Evolutionary conservation across 2,113 vertebrate species (phyloP).

Genomic region (Cavia aperea): DNA sequence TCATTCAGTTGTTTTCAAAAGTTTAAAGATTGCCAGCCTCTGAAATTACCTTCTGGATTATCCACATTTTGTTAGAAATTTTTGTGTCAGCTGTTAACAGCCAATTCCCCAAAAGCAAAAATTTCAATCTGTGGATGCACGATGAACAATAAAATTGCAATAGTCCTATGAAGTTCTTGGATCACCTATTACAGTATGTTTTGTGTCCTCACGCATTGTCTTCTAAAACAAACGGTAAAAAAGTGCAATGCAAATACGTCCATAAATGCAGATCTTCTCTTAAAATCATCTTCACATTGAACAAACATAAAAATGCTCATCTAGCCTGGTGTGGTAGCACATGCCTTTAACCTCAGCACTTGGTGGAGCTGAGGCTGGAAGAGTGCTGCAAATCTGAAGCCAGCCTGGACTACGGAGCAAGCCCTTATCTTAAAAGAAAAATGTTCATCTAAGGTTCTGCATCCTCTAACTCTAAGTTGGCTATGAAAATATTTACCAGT

Average conservation of each 20-base stretch:
- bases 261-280: neutral
- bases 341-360: neutral
- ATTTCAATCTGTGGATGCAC: neutral
- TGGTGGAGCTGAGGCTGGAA: neutral
- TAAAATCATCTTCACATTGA: neutral
- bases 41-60: neutral
- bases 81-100: neutral
- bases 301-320: neutral
- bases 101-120: neutral
- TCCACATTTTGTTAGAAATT: slow-evolving; percentile 2
- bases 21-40: neutral
- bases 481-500: neutral
- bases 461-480: neutral
- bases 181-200: neutral
- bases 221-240: slow-evolving; percentile 5
- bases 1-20: neutral
- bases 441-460: neutral
- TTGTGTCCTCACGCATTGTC: neutral
- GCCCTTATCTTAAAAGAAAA: neutral
- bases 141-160: neutral
- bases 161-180: neutral
- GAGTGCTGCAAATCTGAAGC: neutral
- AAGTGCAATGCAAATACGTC: neutral
- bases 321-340: neutral
- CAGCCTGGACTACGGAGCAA: neutral